phyloP scores from a whole-genome alignment of 2,888 invertebrate species.

The Crocallis elinguaria region DNA sequence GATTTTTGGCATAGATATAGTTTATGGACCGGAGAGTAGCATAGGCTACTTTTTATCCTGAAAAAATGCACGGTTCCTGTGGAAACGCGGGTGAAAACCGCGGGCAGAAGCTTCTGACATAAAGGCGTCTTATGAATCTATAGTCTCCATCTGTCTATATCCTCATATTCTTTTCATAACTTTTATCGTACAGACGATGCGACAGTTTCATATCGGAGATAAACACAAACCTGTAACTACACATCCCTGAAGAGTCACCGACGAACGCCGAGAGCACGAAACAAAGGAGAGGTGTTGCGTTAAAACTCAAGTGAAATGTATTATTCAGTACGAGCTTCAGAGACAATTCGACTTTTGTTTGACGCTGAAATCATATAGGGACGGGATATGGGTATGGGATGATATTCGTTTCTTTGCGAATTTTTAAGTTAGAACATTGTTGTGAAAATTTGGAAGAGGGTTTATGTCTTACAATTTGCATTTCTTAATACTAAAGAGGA shows the following conservation, averaged over 20 bases:
- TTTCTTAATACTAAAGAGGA: too few species aligned
- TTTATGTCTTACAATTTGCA: too few species aligned
- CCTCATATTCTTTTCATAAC: conserved; percentile 4
- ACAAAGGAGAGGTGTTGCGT: conserved; percentile 70
- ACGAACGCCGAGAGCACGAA: conserved; percentile 51
- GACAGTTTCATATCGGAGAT: conserved; percentile 7
- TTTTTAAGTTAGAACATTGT: neutral
- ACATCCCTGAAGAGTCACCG: conserved; percentile 38
- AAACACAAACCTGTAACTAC: conserved; percentile 12
- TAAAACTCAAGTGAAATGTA: conserved; percentile 71
- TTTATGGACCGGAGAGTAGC: too few species aligned
- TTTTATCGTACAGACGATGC: neutral
- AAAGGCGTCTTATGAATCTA: too few species aligned
- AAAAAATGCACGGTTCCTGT: too few species aligned
- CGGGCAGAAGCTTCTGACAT: too few species aligned
- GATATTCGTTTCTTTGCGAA: conserved; percentile 32
- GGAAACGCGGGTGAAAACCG: too few species aligned
- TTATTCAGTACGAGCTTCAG: conserved; percentile 63
- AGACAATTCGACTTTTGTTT: conserved; percentile 62
- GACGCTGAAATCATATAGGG: conserved; percentile 53
- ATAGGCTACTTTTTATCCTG: too few species aligned
- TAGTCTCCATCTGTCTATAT: too few species aligned
- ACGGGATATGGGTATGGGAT: conserved; percentile 38
- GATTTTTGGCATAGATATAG: too few species aligned
- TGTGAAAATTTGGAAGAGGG: neutral